A percentile compares a stretch with the other conserved stretches of the same genome.
Conservation (phyloP, 2,113 vertebrate species). For the Crotalus horridus region DNA sequence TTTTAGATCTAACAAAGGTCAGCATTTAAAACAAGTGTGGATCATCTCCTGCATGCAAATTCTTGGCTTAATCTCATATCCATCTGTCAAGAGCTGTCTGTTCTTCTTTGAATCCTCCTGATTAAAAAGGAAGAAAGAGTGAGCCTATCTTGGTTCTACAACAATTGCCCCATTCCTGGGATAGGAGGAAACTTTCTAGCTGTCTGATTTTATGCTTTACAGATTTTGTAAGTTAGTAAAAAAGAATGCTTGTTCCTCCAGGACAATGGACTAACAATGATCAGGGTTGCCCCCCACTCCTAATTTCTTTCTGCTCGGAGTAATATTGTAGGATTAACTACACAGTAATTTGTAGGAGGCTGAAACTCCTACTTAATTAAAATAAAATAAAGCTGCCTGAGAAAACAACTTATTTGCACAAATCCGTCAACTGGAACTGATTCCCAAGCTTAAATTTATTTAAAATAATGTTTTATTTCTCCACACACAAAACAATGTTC, state of each 20-base stretch:
- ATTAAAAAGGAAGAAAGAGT: background rate
- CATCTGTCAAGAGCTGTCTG: background rate
- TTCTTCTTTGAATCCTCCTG: background rate
- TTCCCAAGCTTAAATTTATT: constrained; percentile 44
- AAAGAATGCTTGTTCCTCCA: constrained; percentile 46
- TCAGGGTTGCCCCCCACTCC: constrained; percentile 37
- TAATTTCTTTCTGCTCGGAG: constrained; percentile 53
- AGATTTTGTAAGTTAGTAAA: constrained; percentile 50
- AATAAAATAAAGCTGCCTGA: constrained; percentile 49
- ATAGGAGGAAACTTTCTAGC: constrained; percentile 48
- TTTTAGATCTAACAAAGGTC: background rate
- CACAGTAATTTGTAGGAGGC: constrained; percentile 56
- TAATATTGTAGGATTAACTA: constrained; percentile 56
- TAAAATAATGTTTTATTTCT: constrained; percentile 29
- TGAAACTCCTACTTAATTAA: constrained; percentile 60
- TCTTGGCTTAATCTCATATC: background rate
- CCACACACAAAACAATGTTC: constrained; percentile 18
- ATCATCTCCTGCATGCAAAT: background rate
- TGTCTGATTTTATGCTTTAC: constrained; percentile 55
- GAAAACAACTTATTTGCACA: constrained; percentile 47
- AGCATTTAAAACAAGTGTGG: background rate
- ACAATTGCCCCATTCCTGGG: background rate
- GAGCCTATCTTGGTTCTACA: background rate
- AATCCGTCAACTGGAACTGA: constrained; percentile 37
- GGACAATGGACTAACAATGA: constrained; percentile 58